phyloP scores from a whole-genome alignment of 2,888 invertebrate species.

The Therioaphis trifolii region DNA sequence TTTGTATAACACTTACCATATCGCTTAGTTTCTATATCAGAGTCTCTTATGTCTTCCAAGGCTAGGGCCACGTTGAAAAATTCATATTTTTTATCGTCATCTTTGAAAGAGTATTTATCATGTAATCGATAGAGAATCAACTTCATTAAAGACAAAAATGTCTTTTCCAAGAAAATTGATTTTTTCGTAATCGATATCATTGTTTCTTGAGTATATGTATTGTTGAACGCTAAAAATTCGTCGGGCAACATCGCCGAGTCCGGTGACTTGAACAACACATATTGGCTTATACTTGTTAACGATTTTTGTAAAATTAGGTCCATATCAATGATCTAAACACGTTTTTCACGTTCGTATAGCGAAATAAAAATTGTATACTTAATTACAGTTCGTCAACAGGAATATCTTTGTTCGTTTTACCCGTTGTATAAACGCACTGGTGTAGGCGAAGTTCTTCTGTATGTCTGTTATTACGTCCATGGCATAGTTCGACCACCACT shows the following conservation, averaged over 20 bases:
- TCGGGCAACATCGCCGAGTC: neutral
- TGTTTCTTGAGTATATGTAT: neutral
- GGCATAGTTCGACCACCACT: conserved; percentile 34
- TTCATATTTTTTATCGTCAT: neutral
- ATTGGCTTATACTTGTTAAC: neutral
- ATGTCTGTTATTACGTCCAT: neutral
- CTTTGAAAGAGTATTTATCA: conserved; percentile 25
- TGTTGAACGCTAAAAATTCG: conserved; percentile 18
- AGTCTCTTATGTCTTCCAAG: neutral
- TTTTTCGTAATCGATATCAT: neutral
- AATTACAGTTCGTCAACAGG: neutral
- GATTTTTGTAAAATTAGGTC: neutral
- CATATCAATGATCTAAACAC: conserved; percentile 34
- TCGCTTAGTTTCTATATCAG: neutral
- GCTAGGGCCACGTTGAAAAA: neutral
- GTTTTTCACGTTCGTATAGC: neutral
- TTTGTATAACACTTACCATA: neutral
- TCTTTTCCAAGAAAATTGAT: neutral
- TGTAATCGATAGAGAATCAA: conserved; percentile 30
- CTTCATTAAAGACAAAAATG: neutral
- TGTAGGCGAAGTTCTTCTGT: neutral
- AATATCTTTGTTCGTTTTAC: neutral
- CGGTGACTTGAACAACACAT: neutral
- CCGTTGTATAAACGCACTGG: conserved; percentile 21
- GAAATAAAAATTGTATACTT: neutral